Conservation (phyloP, 2,113 vertebrate species). For the Helogale parvula region DNA sequence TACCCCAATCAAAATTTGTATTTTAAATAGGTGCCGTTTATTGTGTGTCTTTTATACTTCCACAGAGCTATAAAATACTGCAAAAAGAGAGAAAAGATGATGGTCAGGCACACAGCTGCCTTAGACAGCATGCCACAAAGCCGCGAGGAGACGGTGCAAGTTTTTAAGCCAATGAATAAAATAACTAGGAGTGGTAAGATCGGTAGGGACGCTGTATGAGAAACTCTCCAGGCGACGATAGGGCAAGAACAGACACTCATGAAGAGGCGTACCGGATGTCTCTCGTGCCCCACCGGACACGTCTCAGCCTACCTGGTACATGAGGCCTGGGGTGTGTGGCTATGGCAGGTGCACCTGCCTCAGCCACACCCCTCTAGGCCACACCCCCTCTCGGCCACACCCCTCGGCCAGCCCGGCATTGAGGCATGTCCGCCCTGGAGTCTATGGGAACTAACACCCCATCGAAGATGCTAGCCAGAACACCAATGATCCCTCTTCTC, state of each 20-base stretch:
- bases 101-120: not conserved
- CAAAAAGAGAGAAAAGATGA: not conserved
- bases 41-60: not conserved
- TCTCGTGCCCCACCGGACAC: not conserved
- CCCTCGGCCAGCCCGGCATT: not conserved
- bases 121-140: not conserved
- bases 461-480: not conserved
- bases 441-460: not conserved
- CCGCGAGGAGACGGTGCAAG: no score
- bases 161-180: not conserved
- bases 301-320: not conserved
- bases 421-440: not conserved
- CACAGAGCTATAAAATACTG: not conserved
- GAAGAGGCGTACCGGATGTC: not conserved
- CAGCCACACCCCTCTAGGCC: no score
- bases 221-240: not conserved
- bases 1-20: not conserved
- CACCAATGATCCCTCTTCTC: not conserved
- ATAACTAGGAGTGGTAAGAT: not conserved
- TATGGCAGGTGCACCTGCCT: fast-evolving
- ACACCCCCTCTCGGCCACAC: no score
- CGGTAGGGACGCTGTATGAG: not conserved
- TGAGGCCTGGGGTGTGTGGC: not conserved
- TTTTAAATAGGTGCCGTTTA: not conserved
- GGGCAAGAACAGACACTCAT: fast-evolving